These are phyloP conservation scores for Cairina moschata DNA, from an alignment of 2,113 vertebrate genomes.

Conservation along the genomic window DNA sequence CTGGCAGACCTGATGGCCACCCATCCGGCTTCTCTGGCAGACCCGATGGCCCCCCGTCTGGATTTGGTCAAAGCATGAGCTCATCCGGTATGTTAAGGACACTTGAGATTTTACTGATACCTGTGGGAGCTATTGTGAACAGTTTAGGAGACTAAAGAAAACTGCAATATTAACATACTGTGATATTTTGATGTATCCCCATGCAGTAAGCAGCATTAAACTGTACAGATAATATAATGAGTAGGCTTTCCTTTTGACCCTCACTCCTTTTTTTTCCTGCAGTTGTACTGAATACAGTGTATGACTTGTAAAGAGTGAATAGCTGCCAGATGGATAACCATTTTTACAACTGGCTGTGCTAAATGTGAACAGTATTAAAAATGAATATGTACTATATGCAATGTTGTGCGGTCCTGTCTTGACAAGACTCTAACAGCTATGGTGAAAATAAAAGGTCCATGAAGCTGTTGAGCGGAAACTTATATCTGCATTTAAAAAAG, in stretches of 20 bases:
- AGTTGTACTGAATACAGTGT: background rate
- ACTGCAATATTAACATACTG: fast-evolving
- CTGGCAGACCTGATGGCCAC: background rate
- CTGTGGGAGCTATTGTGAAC: background rate
- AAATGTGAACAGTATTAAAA: background rate
- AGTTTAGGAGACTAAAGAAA: background rate
- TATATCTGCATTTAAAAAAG: background rate
- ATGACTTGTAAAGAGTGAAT: fast-evolving
- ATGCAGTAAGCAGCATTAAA: background rate
- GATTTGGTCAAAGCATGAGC: background rate
- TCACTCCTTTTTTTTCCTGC: background rate
- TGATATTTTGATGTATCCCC: fast-evolving
- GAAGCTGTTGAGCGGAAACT: background rate
- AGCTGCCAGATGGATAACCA: background rate
- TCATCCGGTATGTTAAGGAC: slow-evolving; percentile 59
- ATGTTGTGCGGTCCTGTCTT: background rate
- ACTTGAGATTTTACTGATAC: background rate
- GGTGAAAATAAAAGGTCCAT: background rate
- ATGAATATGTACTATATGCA: background rate
- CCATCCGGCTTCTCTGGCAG: background rate
- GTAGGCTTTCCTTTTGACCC: background rate
- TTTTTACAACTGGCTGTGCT: background rate
- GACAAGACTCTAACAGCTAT: background rate
- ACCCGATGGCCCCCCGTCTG: background rate
- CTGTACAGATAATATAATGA: fast-evolving